Evolutionary conservation across 2,797 vertebrate genomes (phyloP).

Genomic region (Poecilia wingei): DNA sequence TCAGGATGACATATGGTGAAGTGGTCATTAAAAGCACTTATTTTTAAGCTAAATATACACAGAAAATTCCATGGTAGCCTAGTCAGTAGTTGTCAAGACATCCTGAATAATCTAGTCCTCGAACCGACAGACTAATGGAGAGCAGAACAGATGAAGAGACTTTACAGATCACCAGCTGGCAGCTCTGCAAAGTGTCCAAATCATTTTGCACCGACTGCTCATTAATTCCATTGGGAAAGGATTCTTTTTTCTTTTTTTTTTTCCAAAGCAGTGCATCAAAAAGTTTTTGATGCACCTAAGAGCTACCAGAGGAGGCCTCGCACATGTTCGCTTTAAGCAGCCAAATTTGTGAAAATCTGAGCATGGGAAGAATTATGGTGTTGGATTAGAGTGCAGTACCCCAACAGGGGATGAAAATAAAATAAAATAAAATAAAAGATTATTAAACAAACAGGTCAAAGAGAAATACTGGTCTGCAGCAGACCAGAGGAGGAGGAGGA

Average conservation of each 20-base stretch:
- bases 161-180: constrained; percentile 18
- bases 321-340: neutral
- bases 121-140: constrained; percentile 16
- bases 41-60: neutral
- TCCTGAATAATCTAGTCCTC: constrained; percentile 3
- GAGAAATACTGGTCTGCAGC: neutral
- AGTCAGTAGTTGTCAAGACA: constrained; percentile 5
- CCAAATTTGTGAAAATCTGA: neutral
- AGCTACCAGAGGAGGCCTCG: neutral
- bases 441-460: constrained; percentile 11
- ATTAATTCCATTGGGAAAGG: constrained; percentile 7
- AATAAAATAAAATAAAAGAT: neutral
- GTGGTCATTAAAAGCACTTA: constrained; percentile 2
- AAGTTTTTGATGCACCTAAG: constrained; percentile 8
- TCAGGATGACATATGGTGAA: neutral
- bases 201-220: constrained; percentile 12
- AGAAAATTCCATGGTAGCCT: constrained; percentile 8
- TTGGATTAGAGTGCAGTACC: constrained; percentile 1
- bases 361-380: neutral
- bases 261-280: neutral
- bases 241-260: neutral
- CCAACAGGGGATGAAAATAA: neutral
- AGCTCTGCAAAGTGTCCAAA: neutral
- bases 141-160: constrained; percentile 4
- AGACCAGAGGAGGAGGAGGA: constrained; percentile 5